These are phyloP conservation scores for Autographa pulchrina DNA, from an alignment of 2,888 invertebrate genomes.

Conservation along the genomic window DNA sequence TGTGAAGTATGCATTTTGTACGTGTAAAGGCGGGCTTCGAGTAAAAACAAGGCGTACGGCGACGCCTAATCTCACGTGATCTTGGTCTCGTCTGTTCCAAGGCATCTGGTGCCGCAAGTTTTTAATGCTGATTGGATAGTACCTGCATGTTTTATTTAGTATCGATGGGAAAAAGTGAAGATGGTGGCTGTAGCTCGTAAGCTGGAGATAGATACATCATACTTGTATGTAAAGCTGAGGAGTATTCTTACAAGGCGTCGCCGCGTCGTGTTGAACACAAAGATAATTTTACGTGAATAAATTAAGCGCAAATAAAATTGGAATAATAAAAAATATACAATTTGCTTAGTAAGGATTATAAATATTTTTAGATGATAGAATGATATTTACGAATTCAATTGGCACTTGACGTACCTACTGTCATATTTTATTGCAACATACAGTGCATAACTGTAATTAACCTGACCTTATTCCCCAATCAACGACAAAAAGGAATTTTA, in stretches of 20 bases:
- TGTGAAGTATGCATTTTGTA: conserved; percentile 83
- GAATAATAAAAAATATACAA: no score
- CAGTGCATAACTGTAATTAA: not conserved
- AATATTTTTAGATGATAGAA: no score
- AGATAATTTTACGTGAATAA: not conserved
- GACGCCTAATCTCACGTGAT: conserved; percentile 84
- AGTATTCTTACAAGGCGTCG: not conserved
- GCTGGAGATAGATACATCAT: not conserved
- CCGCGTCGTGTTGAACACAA: not conserved
- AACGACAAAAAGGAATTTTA: conserved; percentile 2
- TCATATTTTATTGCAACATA: not conserved
- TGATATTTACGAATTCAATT: no score
- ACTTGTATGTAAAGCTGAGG: not conserved
- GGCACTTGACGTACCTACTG: not conserved
- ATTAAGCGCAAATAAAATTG: no score
- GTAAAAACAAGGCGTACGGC: conserved; percentile 75
- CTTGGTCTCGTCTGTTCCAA: conserved; percentile 62
- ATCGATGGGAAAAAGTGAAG: conserved; percentile 15
- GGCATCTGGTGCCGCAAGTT: conserved; percentile 65
- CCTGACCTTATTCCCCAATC: not conserved
- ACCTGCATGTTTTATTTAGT: conserved; percentile 14
- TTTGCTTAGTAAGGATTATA: no score
- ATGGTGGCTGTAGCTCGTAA: not conserved
- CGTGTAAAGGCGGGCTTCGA: conserved; percentile 78
- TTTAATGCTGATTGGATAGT: conserved; percentile 46